A percentile compares a stretch with the other conserved stretches of the same genome.
phyloP scores from a whole-genome alignment of 1,140 invertebrate species.

The Heliconius hewitsoni region DNA sequence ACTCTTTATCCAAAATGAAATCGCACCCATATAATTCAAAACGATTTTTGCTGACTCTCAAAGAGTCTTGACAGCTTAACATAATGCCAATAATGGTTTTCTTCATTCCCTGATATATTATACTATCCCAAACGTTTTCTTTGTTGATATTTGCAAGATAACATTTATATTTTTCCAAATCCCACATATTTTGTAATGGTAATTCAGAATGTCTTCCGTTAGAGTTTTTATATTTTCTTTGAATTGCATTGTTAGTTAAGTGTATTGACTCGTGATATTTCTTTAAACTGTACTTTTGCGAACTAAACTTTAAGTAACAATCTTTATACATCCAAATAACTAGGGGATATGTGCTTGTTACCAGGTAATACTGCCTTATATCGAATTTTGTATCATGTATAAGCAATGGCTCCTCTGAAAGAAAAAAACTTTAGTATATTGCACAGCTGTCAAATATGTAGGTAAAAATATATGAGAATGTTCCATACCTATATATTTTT shows the following conservation, averaged over 20 bases:
- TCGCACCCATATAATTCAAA: conserved; percentile 97
- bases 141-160: conserved; percentile 83
- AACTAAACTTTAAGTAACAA: conserved; percentile 94
- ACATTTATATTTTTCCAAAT: conserved; percentile 87
- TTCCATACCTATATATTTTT: conserved; percentile 93
- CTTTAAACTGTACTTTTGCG: conserved; percentile 90
- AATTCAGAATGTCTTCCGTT: conserved; percentile 84
- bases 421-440: conserved; percentile 1
- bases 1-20: conserved; percentile 93
- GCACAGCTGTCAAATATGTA: background rate
- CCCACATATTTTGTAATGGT: conserved; percentile 93
- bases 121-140: conserved; percentile 82
- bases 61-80: conserved; percentile 87
- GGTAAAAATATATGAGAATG: background rate
- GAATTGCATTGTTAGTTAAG: conserved; percentile 95
- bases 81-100: conserved; percentile 91
- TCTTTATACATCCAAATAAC: conserved; percentile 95
- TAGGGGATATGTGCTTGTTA: conserved; percentile 89
- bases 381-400: conserved; percentile 96
- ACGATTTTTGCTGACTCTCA: conserved; percentile 88
- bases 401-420: conserved; percentile 89
- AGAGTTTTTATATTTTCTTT: conserved; percentile 90
- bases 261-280: conserved; percentile 95
- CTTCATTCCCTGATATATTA: conserved; percentile 93
- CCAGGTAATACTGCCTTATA: conserved; percentile 93